Evolutionary conservation across 2,113 vertebrate genomes (phyloP).

Genomic region (Herpetotheres cachinnans): DNA sequence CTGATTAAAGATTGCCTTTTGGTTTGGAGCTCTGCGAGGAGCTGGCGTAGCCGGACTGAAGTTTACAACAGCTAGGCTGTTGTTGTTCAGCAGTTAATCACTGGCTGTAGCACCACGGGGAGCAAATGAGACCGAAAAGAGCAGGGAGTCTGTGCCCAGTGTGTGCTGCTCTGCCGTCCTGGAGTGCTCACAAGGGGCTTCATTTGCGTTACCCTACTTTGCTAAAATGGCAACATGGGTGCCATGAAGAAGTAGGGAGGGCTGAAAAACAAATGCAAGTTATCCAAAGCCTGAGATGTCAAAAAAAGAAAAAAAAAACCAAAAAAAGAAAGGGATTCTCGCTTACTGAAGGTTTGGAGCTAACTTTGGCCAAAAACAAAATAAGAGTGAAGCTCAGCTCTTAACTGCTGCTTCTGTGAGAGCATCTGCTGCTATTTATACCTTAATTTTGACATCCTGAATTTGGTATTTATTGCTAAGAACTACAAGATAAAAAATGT

Average conservation of each 20-base stretch:
- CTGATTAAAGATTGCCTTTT: background rate
- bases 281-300: background rate
- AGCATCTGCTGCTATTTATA: background rate
- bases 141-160: background rate
- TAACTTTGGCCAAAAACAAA: background rate
- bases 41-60: background rate
- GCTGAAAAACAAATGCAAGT: background rate
- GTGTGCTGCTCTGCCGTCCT: background rate
- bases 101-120: background rate
- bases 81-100: background rate
- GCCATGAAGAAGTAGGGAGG: accelerated
- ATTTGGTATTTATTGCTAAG: background rate
- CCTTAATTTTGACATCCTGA: background rate
- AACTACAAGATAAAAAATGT: background rate
- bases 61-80: background rate
- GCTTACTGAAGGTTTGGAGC: background rate
- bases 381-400: background rate
- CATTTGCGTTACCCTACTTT: background rate
- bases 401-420: background rate
- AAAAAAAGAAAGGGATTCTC: background rate
- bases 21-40: background rate
- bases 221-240: background rate
- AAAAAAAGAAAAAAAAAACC: background rate
- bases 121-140: background rate
- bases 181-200: background rate